A percentile compares a stretch with the other conserved stretches of the same genome.
These are phyloP conservation scores for Esox lucius DNA, from an alignment of 2,797 vertebrate genomes.

Conservation along the genomic window DNA sequence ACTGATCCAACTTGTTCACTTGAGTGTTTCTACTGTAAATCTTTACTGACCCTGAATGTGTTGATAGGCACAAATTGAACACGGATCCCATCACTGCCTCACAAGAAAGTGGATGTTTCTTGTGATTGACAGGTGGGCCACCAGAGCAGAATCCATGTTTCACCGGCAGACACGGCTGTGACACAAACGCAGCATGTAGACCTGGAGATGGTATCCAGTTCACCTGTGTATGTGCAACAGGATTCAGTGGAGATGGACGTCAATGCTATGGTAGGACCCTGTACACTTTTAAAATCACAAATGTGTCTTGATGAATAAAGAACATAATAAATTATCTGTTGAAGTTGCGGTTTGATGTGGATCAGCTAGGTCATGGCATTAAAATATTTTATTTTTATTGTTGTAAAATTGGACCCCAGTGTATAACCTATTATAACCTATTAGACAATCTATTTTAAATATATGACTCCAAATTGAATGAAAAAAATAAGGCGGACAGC, in stretches of 20 bases:
- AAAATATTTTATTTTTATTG: no score
- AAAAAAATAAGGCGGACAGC: no score
- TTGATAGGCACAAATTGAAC: not conserved
- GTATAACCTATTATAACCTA: no score
- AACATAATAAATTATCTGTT: not conserved
- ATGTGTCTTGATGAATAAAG: not conserved
- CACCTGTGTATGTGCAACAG: slow-evolving; percentile 81
- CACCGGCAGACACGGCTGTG: slow-evolving; percentile 84
- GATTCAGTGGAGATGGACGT: slow-evolving; percentile 85
- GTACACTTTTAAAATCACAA: not conserved
- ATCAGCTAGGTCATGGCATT: no score
- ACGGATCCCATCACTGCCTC: not conserved
- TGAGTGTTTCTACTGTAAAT: not conserved
- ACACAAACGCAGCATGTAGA: slow-evolving; percentile 82
- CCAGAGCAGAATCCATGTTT: slow-evolving; percentile 88
- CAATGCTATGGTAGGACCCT: slow-evolving; percentile 78
- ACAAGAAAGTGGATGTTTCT: slow-evolving; percentile 1
- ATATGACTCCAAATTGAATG: no score
- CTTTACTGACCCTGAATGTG: not conserved
- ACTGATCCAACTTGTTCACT: not conserved
- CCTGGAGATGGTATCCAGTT: slow-evolving; percentile 78
- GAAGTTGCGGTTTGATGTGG: not conserved
- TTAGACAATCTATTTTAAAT: no score
- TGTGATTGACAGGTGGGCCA: slow-evolving; percentile 50
- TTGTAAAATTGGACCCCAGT: no score